Base-by-base conservation (phyloP, 2,113 vertebrate genomes). In the Rutilus rutilus region DNA sequence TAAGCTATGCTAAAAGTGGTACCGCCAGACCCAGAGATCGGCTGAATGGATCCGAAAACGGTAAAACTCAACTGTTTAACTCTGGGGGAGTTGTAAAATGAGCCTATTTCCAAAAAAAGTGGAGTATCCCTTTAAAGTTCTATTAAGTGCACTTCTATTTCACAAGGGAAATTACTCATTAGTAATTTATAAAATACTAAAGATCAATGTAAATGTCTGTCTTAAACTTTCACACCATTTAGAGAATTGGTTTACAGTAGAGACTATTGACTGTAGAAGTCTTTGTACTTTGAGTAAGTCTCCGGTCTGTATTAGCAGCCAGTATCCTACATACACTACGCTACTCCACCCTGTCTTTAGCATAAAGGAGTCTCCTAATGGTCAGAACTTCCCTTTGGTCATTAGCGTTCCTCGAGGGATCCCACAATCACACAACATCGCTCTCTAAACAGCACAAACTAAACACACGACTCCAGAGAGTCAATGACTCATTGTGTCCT, bases 331-430 rank as follows among this genome's bases (percentile, higher is more conserved):
- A 71, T 10, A 39, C 67, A 17, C 6, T 45, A 47, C 23, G 1
- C 39, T 23, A 45, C 69, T 73, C 69, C 71, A 47, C 71, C 71
- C 71, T 47, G 71, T 25, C 42, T 39, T 74, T 25, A 47, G 39
- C 23, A 23, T 73, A 45, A 73, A 73, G 5, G 23, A 45, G 23
- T 74, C 36, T 74, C 39, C 47, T 54, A 27, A 77, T 54, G 17
- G 27, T 77, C n/a, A 77, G 15, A 52, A 30, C 75, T 54, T 54
- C n/a, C 75, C 47, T 52, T 30, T 27, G 21, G 25, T 54, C 47
- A 77, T 77, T 21, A 77, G 47, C 1, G 3, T 54, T 77, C 27
- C 47, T 77, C 71, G 42, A 74, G 71, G 39, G 71, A 74, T 74
- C 39, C 42, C 39, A 45, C 23, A 45, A 74, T 75, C 71, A 75